Base-by-base conservation (phyloP, 2,113 vertebrate species). In the Benitochromis conjunctus region DNA sequence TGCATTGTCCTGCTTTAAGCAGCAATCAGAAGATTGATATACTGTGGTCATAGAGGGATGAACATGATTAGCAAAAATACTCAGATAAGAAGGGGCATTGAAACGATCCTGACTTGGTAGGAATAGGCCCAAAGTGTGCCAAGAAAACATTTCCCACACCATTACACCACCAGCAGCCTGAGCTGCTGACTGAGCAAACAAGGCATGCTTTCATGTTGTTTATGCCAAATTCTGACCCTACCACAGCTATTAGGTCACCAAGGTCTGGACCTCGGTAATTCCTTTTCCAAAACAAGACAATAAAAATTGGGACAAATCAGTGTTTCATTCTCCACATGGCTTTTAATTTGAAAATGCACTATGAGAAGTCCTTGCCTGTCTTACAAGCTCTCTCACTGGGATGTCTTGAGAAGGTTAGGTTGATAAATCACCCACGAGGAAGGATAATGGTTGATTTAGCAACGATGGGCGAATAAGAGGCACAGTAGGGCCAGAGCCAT, bases 221-320 rank as follows among this genome's bases (percentile, higher is more conserved):
- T 71, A 26, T 71, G 5, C 38, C 66, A 43, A 71, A 71, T 18
- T 71, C 0, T 46, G 66, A 71, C 38, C 66, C 34, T 24, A 16
- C 38, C 64, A 71, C n/a, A 71, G 64, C 43, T 71, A 71, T 10
- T 26, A 46, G 66, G 41, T 71, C 66, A 71, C 66, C 8, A 46
- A 71, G 21, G 66, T 46, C 64, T 16, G 38, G 62, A 41, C 13
- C 64, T 69, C 1, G 1, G 38, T 16, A 4, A 69, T 16, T 69
- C 43, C 38, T 71, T 14, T 71, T 9, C 21, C 64, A 46, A 71
- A 71, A 71, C 38, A 71, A 0, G 38, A 71, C 64, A 46, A 71
- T 71, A 71, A 71, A 5, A 71, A 46, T 41, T 46, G 41, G 10
- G 21, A 71, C 21, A 26, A 46, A 18, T 26, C 21, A 10, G 41